These are phyloP conservation scores for Knipowitschia caucasica DNA, from an alignment of 2,797 vertebrate species.

Conservation along the genomic window DNA sequence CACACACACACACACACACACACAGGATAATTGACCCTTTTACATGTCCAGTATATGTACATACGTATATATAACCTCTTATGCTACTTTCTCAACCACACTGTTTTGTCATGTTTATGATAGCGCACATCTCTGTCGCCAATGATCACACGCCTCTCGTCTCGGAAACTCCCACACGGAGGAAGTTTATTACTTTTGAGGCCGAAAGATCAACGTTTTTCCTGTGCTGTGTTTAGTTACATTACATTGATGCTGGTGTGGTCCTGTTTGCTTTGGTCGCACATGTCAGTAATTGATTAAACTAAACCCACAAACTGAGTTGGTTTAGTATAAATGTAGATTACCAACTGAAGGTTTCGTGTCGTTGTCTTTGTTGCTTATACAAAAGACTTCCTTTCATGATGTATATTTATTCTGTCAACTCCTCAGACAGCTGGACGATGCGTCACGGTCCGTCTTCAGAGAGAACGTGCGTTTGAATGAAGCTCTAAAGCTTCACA, in stretches of 20 bases:
- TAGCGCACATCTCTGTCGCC: slow-evolving; percentile 60
- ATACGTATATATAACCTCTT: slow-evolving; percentile 46
- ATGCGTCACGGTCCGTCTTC: slow-evolving; percentile 76
- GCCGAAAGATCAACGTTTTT: slow-evolving; percentile 43
- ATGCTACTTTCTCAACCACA: slow-evolving; percentile 66
- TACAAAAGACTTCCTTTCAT: not conserved
- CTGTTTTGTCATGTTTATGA: slow-evolving; percentile 49
- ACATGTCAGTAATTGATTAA: slow-evolving; percentile 39
- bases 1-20: slow-evolving; percentile 39
- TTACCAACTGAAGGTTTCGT: not conserved
- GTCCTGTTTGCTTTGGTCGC: slow-evolving; percentile 33
- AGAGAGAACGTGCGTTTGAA: slow-evolving; percentile 84
- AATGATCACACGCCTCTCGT: slow-evolving; percentile 63
- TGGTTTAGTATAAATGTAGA: not conserved
- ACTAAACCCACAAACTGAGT: slow-evolving; percentile 19
- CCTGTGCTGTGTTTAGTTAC: slow-evolving; percentile 44
- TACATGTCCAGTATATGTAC: slow-evolving; percentile 40
- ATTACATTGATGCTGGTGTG: slow-evolving; percentile 61
- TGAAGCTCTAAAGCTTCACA: slow-evolving; percentile 76
- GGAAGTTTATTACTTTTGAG: slow-evolving; percentile 56
- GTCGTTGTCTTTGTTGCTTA: not conserved
- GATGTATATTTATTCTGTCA: not conserved
- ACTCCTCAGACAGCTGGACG: slow-evolving; percentile 79
- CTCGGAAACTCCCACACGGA: slow-evolving; percentile 24
- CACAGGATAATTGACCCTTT: slow-evolving; percentile 50